Evolutionary conservation across 1,140 invertebrate genomes (phyloP).

Genomic region (Chionoecetes opilio): DNA sequence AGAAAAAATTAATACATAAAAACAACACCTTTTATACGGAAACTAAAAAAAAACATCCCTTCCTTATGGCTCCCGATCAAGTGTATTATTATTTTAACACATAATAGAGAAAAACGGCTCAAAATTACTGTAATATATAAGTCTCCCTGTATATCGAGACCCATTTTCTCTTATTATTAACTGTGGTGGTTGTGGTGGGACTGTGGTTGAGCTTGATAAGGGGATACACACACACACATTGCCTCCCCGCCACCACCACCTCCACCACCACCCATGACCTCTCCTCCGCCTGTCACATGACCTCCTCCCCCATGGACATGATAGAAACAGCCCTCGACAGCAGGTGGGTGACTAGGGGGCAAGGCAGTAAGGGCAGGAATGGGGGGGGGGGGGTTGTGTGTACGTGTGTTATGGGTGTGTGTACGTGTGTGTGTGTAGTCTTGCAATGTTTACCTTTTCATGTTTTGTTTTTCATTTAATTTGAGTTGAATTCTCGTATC

Average conservation of each 20-base stretch:
- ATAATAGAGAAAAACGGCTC: neutral
- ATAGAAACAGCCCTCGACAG: conserved; percentile 74
- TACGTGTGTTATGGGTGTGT: neutral
- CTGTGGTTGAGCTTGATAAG: neutral
- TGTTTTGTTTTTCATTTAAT: no score
- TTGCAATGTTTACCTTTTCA: no score
- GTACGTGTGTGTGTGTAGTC: neutral
- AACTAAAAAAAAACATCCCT: neutral
- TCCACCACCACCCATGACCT: conserved; percentile 61
- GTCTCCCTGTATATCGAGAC: neutral
- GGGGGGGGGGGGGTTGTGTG: neutral
- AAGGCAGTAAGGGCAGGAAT: neutral
- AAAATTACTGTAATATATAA: neutral
- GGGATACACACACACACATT: neutral
- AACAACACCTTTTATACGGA: neutral
- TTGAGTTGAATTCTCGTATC: no score
- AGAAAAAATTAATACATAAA: neutral
- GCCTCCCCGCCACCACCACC: conserved; percentile 34
- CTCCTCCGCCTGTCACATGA: conserved; percentile 45
- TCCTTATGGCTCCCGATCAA: neutral
- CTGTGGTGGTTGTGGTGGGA: neutral
- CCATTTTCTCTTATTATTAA: neutral
- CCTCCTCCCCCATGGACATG: conserved; percentile 70
- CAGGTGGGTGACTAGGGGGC: conserved; percentile 48
- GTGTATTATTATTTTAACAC: neutral